Evolutionary conservation across 2,113 vertebrate genomes (phyloP), one percentile per base, ranked within the genome.

Genomic region (Oryzias curvinotus): DNA sequence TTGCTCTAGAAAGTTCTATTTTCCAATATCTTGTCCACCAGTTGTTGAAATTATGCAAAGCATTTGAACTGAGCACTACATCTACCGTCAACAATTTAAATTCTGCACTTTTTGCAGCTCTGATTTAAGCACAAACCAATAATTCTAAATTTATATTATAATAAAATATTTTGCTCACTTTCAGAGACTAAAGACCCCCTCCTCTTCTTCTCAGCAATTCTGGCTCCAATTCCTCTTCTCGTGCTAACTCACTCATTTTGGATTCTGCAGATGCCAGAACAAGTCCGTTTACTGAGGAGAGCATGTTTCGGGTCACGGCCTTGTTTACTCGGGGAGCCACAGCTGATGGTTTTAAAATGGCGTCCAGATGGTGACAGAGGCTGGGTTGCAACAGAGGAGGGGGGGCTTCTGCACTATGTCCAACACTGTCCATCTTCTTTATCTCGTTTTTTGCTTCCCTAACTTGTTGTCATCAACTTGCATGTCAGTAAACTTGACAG

Each of bases 281-380:
- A 66, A 86, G 28, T 71, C 82, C 78, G 82, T 88, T 87, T 87
- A 86, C 85, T 43, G 65, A 75, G 74, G 80, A 78, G 74, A 79
- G 80, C 81, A 78, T 88, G 89, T 87, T 83, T 85, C 71, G 85
- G 89, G 89, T 90, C 82, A 70, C 49, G 75, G 83, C 87, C 89
- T 87, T 89, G 86, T 89, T 90, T 89, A 88, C 84, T 81, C 68
- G 82, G 75, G 64, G 80, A 87, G 81, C 82, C 72, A 71, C 76
- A 90, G 82, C 87, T 87, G 89, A 90, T 88, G 89, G 81, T 88
- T 90, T 90, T 90, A 89, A 90, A 89, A 90, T 89, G 89, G 86
- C 87, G 82, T 88, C 86, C 89, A 90, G 87, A 88, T 90, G 89
- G 89, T 88, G 85, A 88, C 79, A 84, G 82, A 72, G 80, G 68